Conservation (phyloP, 1,140 invertebrate genomes). For the Pogonomyrmex californicus region DNA sequence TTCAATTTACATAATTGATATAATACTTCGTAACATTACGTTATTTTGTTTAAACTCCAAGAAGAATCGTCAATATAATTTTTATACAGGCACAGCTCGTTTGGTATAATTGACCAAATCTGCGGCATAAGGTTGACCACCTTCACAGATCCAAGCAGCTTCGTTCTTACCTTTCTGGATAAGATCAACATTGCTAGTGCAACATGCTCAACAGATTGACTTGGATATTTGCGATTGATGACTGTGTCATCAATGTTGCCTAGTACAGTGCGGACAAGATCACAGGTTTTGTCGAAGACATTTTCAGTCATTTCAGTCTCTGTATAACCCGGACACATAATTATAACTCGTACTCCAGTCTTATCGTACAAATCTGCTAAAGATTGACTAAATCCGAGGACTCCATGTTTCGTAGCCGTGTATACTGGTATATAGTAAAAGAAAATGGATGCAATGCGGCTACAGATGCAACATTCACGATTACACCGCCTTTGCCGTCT, state of each 20-base stretch:
- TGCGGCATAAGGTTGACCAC: conserved; percentile 80
- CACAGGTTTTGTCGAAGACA: not conserved
- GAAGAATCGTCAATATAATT: not conserved
- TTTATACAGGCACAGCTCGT: not conserved
- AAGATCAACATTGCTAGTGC: conserved; percentile 81
- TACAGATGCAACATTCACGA: conserved; percentile 81
- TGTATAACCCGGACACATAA: conserved; percentile 87
- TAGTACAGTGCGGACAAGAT: not conserved
- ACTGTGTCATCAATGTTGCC: not conserved
- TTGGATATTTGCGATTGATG: not conserved
- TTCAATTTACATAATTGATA: not conserved
- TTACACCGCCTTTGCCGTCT: conserved; percentile 80
- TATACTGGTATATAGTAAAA: conserved; percentile 88
- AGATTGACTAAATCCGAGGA: conserved; percentile 85
- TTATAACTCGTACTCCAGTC: conserved; percentile 82
- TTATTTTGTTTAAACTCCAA: not conserved
- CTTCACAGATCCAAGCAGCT: conserved; percentile 81
- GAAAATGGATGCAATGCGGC: conserved; percentile 54
- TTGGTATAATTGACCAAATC: conserved; percentile 45
- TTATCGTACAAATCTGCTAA: conserved; percentile 65
- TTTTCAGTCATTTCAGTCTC: not conserved
- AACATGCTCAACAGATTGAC: conserved; percentile 71
- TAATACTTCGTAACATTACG: not conserved
- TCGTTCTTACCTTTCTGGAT: conserved; percentile 84
- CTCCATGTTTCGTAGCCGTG: conserved; percentile 88